phyloP scores from a whole-genome alignment of 2,888 invertebrate genomes.

The Dryococelus australis region DNA sequence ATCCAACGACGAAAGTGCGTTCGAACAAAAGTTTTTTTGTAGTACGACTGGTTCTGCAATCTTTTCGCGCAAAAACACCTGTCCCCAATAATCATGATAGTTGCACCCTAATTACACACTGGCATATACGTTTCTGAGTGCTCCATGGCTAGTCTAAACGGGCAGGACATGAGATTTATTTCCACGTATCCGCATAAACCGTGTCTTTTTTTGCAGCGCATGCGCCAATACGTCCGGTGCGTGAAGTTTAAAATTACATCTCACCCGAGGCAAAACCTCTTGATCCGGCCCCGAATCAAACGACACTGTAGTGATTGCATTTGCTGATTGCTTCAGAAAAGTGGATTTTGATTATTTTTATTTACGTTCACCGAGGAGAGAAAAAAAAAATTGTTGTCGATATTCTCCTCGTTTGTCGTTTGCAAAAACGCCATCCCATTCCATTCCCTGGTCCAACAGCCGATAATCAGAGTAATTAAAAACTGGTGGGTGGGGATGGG shows the following conservation, averaged over 20 bases:
- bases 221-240: background rate
- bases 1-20: too few species aligned
- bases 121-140: too few species aligned
- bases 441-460: background rate
- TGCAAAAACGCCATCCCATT: background rate
- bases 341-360: constrained; percentile 1
- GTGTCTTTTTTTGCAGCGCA: background rate
- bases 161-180: too few species aligned
- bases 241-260: background rate
- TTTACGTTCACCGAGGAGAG: background rate
- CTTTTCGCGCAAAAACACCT: too few species aligned
- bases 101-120: too few species aligned
- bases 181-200: too few species aligned
- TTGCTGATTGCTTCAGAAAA: constrained; percentile 3
- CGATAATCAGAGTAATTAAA: constrained; percentile 7
- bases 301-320: background rate
- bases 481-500: background rate
- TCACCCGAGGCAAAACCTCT: background rate
- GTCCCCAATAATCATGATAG: too few species aligned
- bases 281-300: background rate
- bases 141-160: too few species aligned
- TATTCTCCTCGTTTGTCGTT: background rate
- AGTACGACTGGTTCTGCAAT: too few species aligned
- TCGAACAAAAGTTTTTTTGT: too few species aligned
- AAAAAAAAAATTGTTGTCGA: background rate